phyloP scores from a whole-genome alignment of 2,113 vertebrate genomes.

The Sceloporus tristichus region DNA sequence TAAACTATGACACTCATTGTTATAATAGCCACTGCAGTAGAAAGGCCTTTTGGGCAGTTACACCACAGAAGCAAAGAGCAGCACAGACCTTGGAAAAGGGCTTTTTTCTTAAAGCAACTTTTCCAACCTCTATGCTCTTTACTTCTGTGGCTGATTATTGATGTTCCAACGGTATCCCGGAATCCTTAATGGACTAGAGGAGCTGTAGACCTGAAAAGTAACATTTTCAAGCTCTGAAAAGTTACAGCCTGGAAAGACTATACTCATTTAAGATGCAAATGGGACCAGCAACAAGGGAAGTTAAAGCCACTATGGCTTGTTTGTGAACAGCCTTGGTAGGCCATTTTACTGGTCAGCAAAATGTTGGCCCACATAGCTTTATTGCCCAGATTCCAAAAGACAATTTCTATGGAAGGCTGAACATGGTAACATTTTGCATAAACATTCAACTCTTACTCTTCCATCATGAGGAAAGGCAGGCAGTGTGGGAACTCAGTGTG shows the following conservation, averaged over 20 bases:
- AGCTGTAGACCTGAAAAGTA: too few relatives aligned
- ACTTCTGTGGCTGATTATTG: too few relatives aligned
- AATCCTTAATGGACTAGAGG: too few relatives aligned
- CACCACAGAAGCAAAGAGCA: not conserved
- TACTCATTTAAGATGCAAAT: too few relatives aligned
- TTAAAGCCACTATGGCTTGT: too few relatives aligned
- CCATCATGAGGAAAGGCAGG: not conserved
- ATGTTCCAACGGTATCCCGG: too few relatives aligned
- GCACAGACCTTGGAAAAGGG: not conserved
- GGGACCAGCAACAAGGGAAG: too few relatives aligned
- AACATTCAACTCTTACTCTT: not conserved
- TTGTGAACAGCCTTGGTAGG: not conserved
- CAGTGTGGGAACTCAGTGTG: not conserved
- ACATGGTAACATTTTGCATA: not conserved
- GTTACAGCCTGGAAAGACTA: too few relatives aligned
- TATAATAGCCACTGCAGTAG: not conserved
- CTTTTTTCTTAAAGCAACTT: too few relatives aligned
- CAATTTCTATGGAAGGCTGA: not conserved
- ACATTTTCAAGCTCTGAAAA: too few relatives aligned
- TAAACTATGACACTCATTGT: not conserved
- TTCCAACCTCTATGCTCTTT: too few relatives aligned
- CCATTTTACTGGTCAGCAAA: not conserved
- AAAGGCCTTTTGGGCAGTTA: not conserved
- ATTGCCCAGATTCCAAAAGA: not conserved
- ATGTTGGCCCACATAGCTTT: not conserved